Evolutionary conservation across 1,140 invertebrate genomes (phyloP).

Genomic region (Pemphigus obesinymphae): DNA sequence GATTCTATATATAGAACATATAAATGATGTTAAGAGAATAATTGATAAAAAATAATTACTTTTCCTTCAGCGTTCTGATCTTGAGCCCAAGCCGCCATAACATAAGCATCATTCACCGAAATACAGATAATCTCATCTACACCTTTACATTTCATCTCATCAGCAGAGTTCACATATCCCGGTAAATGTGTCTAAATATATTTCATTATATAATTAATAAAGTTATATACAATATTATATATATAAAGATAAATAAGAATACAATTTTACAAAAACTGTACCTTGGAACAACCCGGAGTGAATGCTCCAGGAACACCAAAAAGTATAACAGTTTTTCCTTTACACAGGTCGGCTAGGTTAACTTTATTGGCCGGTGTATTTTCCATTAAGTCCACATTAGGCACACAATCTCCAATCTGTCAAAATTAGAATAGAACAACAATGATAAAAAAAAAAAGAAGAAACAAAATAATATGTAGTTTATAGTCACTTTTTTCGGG

Average conservation of each 20-base stretch:
- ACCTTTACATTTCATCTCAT: constrained; percentile 73
- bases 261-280: too few species aligned
- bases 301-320: constrained; percentile 93
- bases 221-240: too few species aligned
- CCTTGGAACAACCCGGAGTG: constrained; percentile 90
- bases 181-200: constrained; percentile 78
- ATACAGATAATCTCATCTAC: constrained; percentile 80
- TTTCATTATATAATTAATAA: too few species aligned
- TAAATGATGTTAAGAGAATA: too few species aligned
- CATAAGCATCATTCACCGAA: constrained; percentile 90
- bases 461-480: too few species aligned
- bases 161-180: constrained; percentile 73
- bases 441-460: background rate
- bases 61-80: constrained; percentile 73
- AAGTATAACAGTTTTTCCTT: constrained; percentile 77
- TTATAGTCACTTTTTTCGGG: too few species aligned
- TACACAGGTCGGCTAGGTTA: constrained; percentile 67
- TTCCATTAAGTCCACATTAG: constrained; percentile 75
- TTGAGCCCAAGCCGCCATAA: constrained; percentile 87
- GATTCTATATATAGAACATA: too few species aligned
- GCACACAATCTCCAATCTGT: constrained; percentile 79
- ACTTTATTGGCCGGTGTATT: constrained; percentile 79
- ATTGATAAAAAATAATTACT: constrained; percentile 55
- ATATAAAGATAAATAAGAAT: too few species aligned
- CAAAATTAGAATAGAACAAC: constrained; percentile 44